Conservation (phyloP, 64 coral and sea anemone species). For the Cladopsammia gracilis region DNA sequence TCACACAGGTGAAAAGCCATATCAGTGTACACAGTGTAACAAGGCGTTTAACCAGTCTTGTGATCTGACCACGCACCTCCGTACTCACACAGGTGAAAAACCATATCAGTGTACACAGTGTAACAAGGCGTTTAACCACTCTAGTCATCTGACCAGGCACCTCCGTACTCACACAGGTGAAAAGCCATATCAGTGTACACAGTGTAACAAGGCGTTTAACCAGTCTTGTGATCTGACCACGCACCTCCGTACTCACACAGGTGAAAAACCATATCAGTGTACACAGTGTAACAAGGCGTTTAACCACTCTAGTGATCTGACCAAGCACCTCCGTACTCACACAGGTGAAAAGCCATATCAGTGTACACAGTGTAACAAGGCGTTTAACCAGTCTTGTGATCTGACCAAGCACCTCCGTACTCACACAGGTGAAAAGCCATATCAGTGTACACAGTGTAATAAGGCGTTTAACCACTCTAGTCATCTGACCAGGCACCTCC, state of each 20-base stretch:
- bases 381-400: neutral
- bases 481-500: neutral
- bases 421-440: conserved; percentile 12
- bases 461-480: neutral
- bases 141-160: neutral
- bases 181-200: conserved; percentile 22
- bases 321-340: neutral
- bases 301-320: neutral
- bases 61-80: neutral
- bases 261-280: conserved; percentile 7
- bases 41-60: neutral
- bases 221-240: neutral
- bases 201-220: neutral
- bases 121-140: neutral
- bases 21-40: too few relatives aligned
- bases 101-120: conserved; percentile 2
- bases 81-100: neutral
- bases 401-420: neutral
- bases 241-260: conserved; percentile 5
- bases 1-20: too few relatives aligned
- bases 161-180: conserved; percentile 16
- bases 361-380: neutral
- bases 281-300: neutral
- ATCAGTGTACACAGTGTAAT: neutral
- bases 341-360: conserved; percentile 14